Evolutionary conservation across 2,113 vertebrate species (phyloP).

Genomic region (Spea bombifrons): DNA sequence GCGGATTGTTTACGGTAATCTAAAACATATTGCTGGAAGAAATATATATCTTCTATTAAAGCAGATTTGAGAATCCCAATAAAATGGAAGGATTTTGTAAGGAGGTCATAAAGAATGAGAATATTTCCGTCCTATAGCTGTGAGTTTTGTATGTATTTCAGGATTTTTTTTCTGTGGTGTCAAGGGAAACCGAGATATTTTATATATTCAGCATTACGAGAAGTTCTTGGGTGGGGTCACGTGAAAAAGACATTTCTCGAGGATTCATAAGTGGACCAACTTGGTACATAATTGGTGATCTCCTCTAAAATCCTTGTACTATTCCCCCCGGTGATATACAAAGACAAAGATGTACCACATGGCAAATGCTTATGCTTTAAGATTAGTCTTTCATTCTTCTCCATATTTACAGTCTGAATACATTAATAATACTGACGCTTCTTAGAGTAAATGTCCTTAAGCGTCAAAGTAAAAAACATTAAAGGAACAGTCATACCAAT

Average conservation of each 20-base stretch:
- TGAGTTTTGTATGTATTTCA: conserved; percentile 64
- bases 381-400: no score
- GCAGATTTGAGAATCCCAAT: conserved; percentile 63
- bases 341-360: no score
- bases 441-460: no score
- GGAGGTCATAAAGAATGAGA: conserved; percentile 61
- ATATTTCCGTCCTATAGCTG: conserved; percentile 66
- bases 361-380: no score
- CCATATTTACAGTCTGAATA: no score
- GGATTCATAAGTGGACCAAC: no score
- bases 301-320: no score
- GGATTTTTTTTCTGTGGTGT: conserved; percentile 43
- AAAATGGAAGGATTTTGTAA: conserved; percentile 65
- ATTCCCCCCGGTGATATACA: no score
- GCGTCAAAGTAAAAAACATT: no score
- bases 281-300: no score
- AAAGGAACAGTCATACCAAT: no score
- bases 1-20: conserved; percentile 64
- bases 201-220: background rate
- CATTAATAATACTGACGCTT: no score
- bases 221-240: background rate
- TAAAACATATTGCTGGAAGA: conserved; percentile 71
- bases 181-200: conserved; percentile 49
- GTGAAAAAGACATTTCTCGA: background rate
- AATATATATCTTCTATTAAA: conserved; percentile 55